Evolutionary conservation across 2,113 vertebrate genomes (phyloP).

Genomic region (Aphyosemion australe): DNA sequence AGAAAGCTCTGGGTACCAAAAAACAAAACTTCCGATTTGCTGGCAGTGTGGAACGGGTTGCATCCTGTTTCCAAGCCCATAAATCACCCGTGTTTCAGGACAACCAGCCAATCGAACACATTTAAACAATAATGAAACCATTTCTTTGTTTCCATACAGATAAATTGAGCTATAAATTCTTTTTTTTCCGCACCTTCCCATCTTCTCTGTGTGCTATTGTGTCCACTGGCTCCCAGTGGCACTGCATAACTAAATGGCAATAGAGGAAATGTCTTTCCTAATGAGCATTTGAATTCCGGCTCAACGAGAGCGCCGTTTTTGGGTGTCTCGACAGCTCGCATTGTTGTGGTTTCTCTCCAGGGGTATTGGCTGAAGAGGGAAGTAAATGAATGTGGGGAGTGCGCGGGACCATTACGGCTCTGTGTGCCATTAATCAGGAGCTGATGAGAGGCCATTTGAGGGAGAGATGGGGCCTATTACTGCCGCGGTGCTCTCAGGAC

Average conservation of each 20-base stretch:
- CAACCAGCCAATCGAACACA: conserved; percentile 50
- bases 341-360: conserved; percentile 60
- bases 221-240: conserved; percentile 42
- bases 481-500: conserved; percentile 56
- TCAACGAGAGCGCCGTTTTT: conserved; percentile 37
- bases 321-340: conserved; percentile 41
- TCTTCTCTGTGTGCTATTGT: conserved; percentile 38
- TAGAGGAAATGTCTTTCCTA: conserved; percentile 60
- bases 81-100: conserved; percentile 44
- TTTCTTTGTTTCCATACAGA: conserved; percentile 43
- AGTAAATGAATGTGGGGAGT: conserved; percentile 64
- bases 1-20: conserved; percentile 24
- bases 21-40: conserved; percentile 14
- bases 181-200: conserved; percentile 38
- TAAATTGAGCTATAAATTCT: conserved; percentile 48
- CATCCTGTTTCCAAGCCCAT: conserved; percentile 25
- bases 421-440: conserved; percentile 72
- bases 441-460: conserved; percentile 69
- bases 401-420: conserved; percentile 56
- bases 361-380: conserved; percentile 53
- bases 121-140: conserved; percentile 60
- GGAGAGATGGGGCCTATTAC: conserved; percentile 62
- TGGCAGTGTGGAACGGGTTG: conserved; percentile 16
- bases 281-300: conserved; percentile 63
- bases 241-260: conserved; percentile 55